phyloP scores from a whole-genome alignment of 1,140 invertebrate genomes.

The Apocrypta bakeri region DNA sequence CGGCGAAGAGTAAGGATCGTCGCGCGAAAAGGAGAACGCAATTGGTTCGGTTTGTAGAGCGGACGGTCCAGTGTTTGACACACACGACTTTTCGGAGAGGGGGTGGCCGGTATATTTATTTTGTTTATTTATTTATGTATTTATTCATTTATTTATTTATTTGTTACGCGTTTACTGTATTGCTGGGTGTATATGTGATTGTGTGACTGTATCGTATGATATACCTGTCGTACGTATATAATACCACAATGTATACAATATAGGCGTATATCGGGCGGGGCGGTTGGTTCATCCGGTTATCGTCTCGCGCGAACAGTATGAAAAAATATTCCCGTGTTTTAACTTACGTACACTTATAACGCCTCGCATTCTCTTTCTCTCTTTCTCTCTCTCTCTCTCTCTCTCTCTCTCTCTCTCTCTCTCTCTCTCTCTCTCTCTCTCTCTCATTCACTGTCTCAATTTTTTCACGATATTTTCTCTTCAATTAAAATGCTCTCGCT shows the following conservation, averaged over 20 bases:
- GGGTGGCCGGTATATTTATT: slow-evolving; percentile 27
- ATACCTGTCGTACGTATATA: slow-evolving; percentile 7
- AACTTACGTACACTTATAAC: slow-evolving; percentile 40
- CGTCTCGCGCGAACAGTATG: slow-evolving; percentile 62
- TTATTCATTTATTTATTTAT: background rate
- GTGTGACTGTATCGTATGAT: background rate
- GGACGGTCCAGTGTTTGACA: background rate
- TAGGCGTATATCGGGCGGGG: slow-evolving; percentile 3
- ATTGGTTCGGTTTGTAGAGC: too few species aligned
- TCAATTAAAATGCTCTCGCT: background rate
- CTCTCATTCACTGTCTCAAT: background rate
- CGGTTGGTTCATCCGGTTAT: slow-evolving; percentile 35
- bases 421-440: background rate
- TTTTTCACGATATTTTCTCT: background rate
- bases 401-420: background rate
- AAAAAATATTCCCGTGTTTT: slow-evolving; percentile 66
- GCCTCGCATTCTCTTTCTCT: background rate
- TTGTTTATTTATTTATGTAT: slow-evolving; percentile 8
- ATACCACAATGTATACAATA: slow-evolving; percentile 7
- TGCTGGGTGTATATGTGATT: background rate
- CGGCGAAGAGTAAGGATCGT: too few species aligned
- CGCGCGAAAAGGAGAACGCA: background rate
- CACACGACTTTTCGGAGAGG: background rate
- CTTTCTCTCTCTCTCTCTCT: background rate
- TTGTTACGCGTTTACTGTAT: slow-evolving; percentile 16